A percentile compares a stretch with the other conserved stretches of the same genome.
Evolutionary conservation across 2,888 invertebrate species (phyloP).

Genomic region (Ecliptopera silaceata): DNA sequence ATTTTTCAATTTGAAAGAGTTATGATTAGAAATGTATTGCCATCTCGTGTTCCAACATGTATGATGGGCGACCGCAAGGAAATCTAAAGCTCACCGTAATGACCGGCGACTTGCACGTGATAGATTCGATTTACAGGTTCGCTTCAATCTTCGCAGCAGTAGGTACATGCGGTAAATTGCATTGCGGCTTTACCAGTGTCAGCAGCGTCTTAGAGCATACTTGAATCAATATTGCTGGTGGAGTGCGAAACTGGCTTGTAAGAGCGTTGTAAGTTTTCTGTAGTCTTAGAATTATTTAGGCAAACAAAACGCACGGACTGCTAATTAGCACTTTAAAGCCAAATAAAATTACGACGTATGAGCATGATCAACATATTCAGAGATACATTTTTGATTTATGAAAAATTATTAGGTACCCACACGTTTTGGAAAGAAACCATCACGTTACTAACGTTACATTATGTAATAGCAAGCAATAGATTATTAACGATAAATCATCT

Average conservation of each 20-base stretch:
- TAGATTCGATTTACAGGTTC: constrained; percentile 79
- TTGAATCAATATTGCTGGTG: constrained; percentile 11
- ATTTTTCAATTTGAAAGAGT: constrained; percentile 23
- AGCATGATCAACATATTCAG: constrained; percentile 23
- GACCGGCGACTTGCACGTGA: constrained; percentile 69
- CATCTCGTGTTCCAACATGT: constrained; percentile 33
- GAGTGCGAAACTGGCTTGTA: too few species aligned
- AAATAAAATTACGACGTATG: constrained; percentile 33
- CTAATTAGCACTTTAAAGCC: constrained; percentile 44
- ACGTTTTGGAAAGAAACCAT: too few species aligned
- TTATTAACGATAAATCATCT: constrained; percentile 7
- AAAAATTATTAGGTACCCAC: too few species aligned
- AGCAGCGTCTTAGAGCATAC: constrained; percentile 44
- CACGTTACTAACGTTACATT: too few species aligned
- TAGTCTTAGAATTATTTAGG: constrained; percentile 49
- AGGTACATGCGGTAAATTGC: constrained; percentile 67
- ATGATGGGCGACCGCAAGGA: constrained; percentile 68
- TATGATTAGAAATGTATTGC: constrained; percentile 29
- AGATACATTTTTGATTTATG: too few species aligned
- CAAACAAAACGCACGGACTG: constrained; percentile 34
- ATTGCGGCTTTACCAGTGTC: constrained; percentile 71
- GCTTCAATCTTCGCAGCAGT: constrained; percentile 68
- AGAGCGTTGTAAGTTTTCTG: constrained; percentile 2
- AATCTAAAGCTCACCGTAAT: constrained; percentile 65
- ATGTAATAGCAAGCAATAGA: too few species aligned